Evolutionary conservation across 2,888 invertebrate species (phyloP).

Genomic region (Apodemia hepburni): DNA sequence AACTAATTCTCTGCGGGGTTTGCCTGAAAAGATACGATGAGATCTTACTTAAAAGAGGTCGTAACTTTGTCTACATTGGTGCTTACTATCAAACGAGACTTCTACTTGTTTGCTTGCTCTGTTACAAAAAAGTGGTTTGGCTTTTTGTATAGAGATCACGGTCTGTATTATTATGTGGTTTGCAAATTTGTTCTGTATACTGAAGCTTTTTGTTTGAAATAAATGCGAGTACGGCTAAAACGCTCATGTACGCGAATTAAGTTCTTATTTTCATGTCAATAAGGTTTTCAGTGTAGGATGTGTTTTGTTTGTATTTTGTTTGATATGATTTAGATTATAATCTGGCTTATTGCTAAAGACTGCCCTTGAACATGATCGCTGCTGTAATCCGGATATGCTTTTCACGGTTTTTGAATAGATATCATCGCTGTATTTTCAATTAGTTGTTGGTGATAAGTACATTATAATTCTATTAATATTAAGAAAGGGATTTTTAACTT

Average conservation of each 20-base stretch:
- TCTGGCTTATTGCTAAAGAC: constrained; percentile 7
- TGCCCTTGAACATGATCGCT: constrained; percentile 9
- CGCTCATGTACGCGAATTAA: neutral
- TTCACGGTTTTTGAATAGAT: constrained; percentile 7
- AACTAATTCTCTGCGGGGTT: no score
- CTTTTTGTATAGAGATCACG: no score
- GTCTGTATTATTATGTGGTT: no score
- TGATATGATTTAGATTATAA: constrained; percentile 10
- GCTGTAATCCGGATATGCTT: neutral
- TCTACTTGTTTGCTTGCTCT: no score
- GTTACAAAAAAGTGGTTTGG: no score
- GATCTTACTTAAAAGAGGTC: no score
- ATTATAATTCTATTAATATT: neutral
- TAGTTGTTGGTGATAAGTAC: neutral
- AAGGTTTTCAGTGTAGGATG: neutral
- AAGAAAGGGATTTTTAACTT: no score
- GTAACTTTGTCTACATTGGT: no score
- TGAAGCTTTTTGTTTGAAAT: constrained; percentile 30
- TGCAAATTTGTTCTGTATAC: neutral
- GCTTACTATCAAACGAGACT: no score
- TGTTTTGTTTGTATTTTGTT: constrained; percentile 9
- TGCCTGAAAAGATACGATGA: no score
- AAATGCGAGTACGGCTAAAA: constrained; percentile 18
- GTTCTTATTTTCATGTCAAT: neutral
- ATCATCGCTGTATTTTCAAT: neutral